These are phyloP conservation scores for Eumerus sabulonum DNA, from an alignment of 2,888 invertebrate genomes.

Conservation along the genomic window DNA sequence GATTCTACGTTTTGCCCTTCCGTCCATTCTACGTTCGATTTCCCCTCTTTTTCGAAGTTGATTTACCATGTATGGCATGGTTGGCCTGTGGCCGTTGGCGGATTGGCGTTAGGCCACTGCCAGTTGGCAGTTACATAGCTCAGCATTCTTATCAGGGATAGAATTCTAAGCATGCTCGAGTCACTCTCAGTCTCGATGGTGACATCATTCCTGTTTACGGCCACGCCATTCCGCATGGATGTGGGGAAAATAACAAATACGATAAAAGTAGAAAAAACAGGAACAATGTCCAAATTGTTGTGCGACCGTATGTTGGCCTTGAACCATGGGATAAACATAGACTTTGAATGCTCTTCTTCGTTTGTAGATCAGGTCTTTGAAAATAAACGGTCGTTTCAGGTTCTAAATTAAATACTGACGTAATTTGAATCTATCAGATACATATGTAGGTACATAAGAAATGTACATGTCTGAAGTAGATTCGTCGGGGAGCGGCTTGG, in stretches of 20 bases:
- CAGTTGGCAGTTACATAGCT: conserved; percentile 41
- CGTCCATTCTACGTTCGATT: too few species aligned
- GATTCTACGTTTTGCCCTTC: not conserved
- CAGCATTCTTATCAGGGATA: conserved; percentile 53
- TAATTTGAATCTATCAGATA: too few species aligned
- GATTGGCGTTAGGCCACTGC: too few species aligned
- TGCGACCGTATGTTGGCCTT: too few species aligned
- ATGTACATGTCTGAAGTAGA: too few species aligned
- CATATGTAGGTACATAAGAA: too few species aligned
- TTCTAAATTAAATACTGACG: not conserved
- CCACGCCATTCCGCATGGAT: conserved; percentile 5
- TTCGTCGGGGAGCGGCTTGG: too few species aligned
- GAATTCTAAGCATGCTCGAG: conserved; percentile 35
- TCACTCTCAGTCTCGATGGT: conserved; percentile 43
- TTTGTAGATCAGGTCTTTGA: too few species aligned
- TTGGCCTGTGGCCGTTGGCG: conserved; percentile 1
- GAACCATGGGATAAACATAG: too few species aligned
- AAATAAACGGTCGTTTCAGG: conserved; percentile 1
- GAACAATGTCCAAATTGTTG: not conserved
- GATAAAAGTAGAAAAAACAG: not conserved
- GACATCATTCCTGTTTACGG: conserved; percentile 53
- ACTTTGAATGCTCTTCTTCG: too few species aligned
- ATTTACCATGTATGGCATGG: conserved; percentile 45
- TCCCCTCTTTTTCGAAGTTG: conserved; percentile 9
- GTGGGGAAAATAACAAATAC: conserved; percentile 25